phyloP scores from a whole-genome alignment of 1,140 invertebrate species.

The Penaeus vannamei region DNA sequence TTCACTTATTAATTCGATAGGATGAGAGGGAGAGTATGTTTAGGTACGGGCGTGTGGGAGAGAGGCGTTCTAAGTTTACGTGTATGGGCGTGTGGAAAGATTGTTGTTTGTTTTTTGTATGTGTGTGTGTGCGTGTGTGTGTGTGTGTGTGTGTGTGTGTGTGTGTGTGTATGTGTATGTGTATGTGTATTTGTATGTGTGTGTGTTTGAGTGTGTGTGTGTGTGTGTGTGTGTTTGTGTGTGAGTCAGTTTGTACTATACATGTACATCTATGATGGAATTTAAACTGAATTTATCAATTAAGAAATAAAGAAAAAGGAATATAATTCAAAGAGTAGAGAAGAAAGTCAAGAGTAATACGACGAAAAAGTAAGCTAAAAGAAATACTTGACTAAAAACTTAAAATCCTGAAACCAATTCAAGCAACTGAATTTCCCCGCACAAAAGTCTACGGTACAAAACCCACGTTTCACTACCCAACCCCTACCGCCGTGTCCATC shows the following conservation, averaged over 20 bases:
- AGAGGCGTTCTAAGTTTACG: too few relatives aligned
- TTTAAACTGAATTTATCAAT: conserved; percentile 9
- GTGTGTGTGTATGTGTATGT: not conserved
- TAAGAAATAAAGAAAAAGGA: conserved; percentile 13
- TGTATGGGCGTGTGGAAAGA: too few relatives aligned
- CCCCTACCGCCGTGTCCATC: not conserved
- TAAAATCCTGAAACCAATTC: too few relatives aligned
- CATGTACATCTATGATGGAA: not conserved
- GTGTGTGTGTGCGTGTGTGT: not conserved
- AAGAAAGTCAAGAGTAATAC: conserved; percentile 18
- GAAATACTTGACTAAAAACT: not conserved
- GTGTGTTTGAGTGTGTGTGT: not conserved
- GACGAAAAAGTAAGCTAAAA: not conserved
- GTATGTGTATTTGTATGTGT: not conserved
- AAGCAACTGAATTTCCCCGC: too few relatives aligned
- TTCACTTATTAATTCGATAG: too few relatives aligned
- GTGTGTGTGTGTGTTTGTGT: not conserved
- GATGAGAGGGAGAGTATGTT: too few relatives aligned
- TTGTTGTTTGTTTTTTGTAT: too few relatives aligned
- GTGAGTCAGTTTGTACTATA: not conserved
- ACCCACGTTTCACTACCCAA: not conserved
- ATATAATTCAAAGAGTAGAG: conserved; percentile 16
- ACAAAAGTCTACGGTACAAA: not conserved
- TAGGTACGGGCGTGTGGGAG: too few relatives aligned
- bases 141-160: not conserved